phyloP scores from a whole-genome alignment of 2,888 invertebrate species.

The Dusona sp. region DNA sequence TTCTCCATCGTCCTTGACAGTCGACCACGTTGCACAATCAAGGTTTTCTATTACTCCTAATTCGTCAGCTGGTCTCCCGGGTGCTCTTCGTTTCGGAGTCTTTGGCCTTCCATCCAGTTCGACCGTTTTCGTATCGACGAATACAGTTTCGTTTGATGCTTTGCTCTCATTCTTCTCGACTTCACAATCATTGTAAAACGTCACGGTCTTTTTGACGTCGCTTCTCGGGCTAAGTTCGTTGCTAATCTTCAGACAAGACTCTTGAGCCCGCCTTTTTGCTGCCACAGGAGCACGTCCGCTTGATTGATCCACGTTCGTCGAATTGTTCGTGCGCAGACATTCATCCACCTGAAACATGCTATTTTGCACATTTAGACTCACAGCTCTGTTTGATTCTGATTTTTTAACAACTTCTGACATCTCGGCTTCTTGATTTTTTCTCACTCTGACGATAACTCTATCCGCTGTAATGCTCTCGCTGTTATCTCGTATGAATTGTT shows the following conservation, averaged over 20 bases:
- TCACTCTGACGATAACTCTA: not conserved
- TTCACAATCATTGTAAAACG: slow-evolving; percentile 76
- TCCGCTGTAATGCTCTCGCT: not conserved
- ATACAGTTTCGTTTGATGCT: slow-evolving; percentile 46
- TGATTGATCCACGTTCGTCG: slow-evolving; percentile 10
- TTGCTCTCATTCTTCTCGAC: slow-evolving; percentile 67
- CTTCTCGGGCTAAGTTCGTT: slow-evolving; percentile 66
- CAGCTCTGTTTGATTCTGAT: slow-evolving; percentile 1
- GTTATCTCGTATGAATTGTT: slow-evolving; percentile 18
- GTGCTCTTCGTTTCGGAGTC: slow-evolving; percentile 73
- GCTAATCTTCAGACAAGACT: slow-evolving; percentile 72
- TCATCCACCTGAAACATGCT: slow-evolving; percentile 9
- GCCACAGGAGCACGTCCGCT: slow-evolving; percentile 31
- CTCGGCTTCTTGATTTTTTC: slow-evolving; percentile 19
- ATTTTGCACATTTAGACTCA: not conserved
- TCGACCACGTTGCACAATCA: slow-evolving; percentile 53
- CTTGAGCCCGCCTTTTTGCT: slow-evolving; percentile 61
- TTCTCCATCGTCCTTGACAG: slow-evolving; percentile 10
- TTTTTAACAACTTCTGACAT: not conserved
- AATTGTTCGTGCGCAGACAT: slow-evolving; percentile 18
- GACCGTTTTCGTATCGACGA: slow-evolving; percentile 25
- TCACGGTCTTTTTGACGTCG: slow-evolving; percentile 78
- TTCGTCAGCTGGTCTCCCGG: slow-evolving; percentile 68
- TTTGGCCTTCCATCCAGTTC: slow-evolving; percentile 42
- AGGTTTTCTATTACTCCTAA: slow-evolving; percentile 37